Conservation (phyloP, 2,888 invertebrate species). For the Stenodema calcarata region DNA sequence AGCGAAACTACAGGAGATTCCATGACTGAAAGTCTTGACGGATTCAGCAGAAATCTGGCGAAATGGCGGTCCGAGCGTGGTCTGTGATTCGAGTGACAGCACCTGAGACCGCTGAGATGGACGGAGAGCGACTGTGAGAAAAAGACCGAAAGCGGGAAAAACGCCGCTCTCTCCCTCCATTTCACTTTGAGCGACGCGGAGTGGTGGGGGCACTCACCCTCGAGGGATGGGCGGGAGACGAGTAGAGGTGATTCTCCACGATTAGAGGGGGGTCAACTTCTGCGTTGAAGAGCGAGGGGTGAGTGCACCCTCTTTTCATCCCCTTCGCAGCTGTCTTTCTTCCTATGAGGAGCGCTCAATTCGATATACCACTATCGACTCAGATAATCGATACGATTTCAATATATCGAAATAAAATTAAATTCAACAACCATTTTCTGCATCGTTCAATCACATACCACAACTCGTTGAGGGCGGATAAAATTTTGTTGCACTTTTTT, state of each 20-base stretch:
- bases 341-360: not conserved
- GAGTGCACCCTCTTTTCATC: constrained; percentile 6
- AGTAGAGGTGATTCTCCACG: not conserved
- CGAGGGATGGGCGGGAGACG: not conserved
- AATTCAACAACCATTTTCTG: too few species aligned
- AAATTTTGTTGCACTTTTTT: too few species aligned
- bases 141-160: constrained; percentile 16
- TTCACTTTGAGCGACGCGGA: not conserved
- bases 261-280: not conserved
- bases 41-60: not conserved
- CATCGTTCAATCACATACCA: too few species aligned
- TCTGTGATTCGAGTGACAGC: not conserved
- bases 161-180: not conserved
- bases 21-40: not conserved
- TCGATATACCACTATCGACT: too few species aligned
- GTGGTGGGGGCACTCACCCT: not conserved
- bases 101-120: not conserved
- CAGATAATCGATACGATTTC: too few species aligned
- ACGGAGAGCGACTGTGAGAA: constrained; percentile 20
- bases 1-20: constrained; percentile 16
- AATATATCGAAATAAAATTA: too few species aligned
- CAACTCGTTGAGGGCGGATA: too few species aligned
- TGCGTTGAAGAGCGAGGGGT: not conserved
- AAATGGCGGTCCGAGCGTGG: not conserved
- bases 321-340: constrained; percentile 2